Evolutionary conservation across 2,888 invertebrate species (phyloP), one percentile per base, ranked within the genome.

Genomic region (Phaedon cochleariae): DNA sequence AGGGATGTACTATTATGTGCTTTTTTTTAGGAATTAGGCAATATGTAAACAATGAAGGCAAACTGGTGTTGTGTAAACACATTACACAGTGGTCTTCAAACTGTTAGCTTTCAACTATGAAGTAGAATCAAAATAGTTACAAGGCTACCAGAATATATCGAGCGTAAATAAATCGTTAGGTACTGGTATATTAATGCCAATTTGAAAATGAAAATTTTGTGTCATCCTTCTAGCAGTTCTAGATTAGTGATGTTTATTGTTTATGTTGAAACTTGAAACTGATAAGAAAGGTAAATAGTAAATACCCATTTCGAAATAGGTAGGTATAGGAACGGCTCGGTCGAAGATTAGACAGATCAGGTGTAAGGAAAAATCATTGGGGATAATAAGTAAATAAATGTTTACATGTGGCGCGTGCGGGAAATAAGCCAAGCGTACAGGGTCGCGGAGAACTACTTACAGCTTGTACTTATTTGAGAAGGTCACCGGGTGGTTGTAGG

Each of bases 381-480:
- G 51, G 52, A 55, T 55, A 62, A 66, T 66, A 59, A 67, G 67
- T 69, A 69, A 70, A 69, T 70, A 71, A 74, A 70, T 76, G 76
- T 78, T 76, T 76, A 77, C 76, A 76, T 75, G 69, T 68, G 68
- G 72, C 72, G 74, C 75, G 72, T 74, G 74, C 71, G 71, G 70
- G 63, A 64, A 66, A 67, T 70, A 69, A 71, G 66, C 62, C 67
- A 68, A 73, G 67, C 66, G 63, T 62, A 70, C 71, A 68, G 69
- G 66, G 67, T 68, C 65, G 71, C 62, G 68, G 62, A 63, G 52
- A 53, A 63, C 59, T 77, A 84, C 84, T 84, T 77, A 84, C 84
- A 84, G 76, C 77, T 83, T 84, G 78, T 83, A 84, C 79, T 84
- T 84, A 76, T 84, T 83, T 67, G 80, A 78, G 75, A 81, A 81